These are phyloP conservation scores for Ganaspis sp. DNA, from an alignment of 1,140 invertebrate species.

Conservation along the genomic window DNA sequence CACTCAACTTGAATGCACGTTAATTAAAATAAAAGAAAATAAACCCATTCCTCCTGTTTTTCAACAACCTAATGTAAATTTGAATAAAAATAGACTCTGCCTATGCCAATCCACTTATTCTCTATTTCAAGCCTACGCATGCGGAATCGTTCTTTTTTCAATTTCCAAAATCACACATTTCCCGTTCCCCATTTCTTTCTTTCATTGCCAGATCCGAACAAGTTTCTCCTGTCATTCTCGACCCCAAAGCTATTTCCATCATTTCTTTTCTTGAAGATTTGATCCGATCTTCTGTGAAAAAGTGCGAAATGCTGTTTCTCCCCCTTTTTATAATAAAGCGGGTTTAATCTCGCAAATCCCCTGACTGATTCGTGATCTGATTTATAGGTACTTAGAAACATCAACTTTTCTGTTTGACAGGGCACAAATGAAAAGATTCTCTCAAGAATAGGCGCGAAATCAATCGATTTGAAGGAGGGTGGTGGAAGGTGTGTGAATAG, in stretches of 20 bases:
- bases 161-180: neutral
- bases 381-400: conserved; percentile 13
- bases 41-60: too few relatives aligned
- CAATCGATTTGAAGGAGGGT: neutral
- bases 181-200: neutral
- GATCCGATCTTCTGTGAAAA: neutral
- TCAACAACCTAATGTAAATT: too few relatives aligned
- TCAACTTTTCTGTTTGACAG: conserved; percentile 6
- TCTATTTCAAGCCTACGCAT: too few relatives aligned
- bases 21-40: too few relatives aligned
- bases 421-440: neutral
- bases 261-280: conserved; percentile 1
- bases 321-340: neutral
- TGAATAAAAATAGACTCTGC: too few relatives aligned
- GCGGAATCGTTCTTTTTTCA: too few relatives aligned
- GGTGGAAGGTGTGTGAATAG: neutral
- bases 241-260: neutral
- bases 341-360: neutral
- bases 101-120: too few relatives aligned
- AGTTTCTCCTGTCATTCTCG: neutral
- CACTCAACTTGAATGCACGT: too few relatives aligned
- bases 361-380: conserved; percentile 18
- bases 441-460: neutral
- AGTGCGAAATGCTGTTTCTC: conserved; percentile 16
- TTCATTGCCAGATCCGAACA: neutral